phyloP scores from a whole-genome alignment of 2,888 invertebrate genomes.

The Noctuana brunneofusca region DNA sequence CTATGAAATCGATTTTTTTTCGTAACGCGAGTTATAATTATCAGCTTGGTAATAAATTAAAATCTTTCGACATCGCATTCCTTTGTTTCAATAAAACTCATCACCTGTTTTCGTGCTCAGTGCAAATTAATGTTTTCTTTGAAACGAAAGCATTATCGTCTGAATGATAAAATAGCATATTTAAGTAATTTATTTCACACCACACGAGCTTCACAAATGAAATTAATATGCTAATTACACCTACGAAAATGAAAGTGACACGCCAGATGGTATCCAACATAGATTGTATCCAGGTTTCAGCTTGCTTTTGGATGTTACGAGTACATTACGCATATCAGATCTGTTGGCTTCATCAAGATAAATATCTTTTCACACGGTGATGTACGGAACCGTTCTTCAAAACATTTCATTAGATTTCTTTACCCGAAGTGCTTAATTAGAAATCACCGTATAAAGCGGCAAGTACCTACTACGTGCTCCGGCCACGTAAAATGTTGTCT shows the following conservation, averaged over 20 bases:
- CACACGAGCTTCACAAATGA: too few species aligned
- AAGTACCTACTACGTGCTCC: conserved; percentile 15
- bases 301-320: background rate
- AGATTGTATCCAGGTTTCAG: background rate
- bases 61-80: background rate
- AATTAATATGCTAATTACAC: background rate
- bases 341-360: background rate
- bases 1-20: too few species aligned
- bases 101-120: background rate
- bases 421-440: conserved; percentile 23
- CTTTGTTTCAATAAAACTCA: background rate
- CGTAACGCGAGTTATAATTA: too few species aligned
- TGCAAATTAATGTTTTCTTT: background rate
- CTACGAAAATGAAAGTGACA: background rate
- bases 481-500: conserved; percentile 25
- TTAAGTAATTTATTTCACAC: too few species aligned
- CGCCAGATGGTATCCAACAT: background rate
- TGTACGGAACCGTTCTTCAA: conserved; percentile 1
- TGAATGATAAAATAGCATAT: background rate
- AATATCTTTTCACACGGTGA: background rate
- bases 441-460: conserved; percentile 20
- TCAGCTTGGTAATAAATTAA: background rate
- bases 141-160: background rate
- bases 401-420: conserved; percentile 20
- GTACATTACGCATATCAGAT: background rate